Conservation (phyloP, 2,888 invertebrate species). For the Psylliodes chrysocephalus region DNA sequence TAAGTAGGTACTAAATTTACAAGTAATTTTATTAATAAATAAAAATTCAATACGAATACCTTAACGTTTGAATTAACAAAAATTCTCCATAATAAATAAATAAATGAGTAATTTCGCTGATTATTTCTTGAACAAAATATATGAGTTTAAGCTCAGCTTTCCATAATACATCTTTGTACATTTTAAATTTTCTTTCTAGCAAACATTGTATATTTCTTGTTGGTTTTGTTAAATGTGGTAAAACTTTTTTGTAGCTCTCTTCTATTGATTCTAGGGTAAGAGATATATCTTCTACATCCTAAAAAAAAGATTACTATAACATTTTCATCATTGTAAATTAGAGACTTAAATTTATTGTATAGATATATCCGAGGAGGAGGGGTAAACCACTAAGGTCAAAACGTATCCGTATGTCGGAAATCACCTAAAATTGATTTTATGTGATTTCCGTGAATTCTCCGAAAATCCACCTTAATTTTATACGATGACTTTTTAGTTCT, state of each 20-base stretch:
- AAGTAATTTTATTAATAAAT: too few species aligned
- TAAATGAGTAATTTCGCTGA: constrained; percentile 67
- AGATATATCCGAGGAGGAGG: too few species aligned
- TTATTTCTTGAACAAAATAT: constrained; percentile 68
- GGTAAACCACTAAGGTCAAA: too few species aligned
- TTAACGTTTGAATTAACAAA: constrained; percentile 68
- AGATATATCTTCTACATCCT: constrained; percentile 71
- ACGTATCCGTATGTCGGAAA: too few species aligned
- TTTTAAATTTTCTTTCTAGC: constrained; percentile 64
- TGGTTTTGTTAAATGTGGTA: constrained; percentile 64
- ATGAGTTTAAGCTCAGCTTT: constrained; percentile 68
- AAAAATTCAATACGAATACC: constrained; percentile 63
- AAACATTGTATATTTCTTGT: constrained; percentile 53
- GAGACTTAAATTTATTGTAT: too few species aligned
- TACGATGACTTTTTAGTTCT: too few species aligned
- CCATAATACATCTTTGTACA: constrained; percentile 68
- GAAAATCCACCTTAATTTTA: too few species aligned
- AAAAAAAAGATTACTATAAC: too few species aligned
- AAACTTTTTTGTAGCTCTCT: constrained; percentile 67
- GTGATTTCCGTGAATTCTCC: too few species aligned
- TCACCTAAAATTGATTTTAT: too few species aligned
- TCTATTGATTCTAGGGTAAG: constrained; percentile 67
- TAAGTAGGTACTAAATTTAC: too few species aligned
- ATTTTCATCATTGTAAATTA: too few species aligned
- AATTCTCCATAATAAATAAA: constrained; percentile 71